Evolutionary conservation across 2,113 vertebrate species (phyloP).

Genomic region (Zingel zingel): DNA sequence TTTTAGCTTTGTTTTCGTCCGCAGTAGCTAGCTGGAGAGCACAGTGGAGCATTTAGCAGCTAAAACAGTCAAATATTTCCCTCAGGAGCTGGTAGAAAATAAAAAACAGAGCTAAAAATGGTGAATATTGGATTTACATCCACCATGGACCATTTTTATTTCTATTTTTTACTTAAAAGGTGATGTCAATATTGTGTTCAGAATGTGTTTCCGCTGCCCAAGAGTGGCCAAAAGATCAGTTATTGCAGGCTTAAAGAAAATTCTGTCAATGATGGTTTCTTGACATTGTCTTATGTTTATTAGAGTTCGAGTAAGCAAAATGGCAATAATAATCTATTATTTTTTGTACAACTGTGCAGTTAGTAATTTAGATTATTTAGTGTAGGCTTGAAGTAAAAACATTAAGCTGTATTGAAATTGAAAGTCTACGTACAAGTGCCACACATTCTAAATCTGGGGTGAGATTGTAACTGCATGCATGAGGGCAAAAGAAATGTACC

Average conservation of each 20-base stretch:
- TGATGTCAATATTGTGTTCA: background rate
- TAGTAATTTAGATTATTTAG: background rate
- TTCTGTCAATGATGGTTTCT: background rate
- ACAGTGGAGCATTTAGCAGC: background rate
- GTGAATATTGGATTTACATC: background rate
- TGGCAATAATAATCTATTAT: too few species aligned
- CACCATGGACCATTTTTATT: background rate
- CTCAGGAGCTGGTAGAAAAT: background rate
- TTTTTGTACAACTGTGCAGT: too few species aligned
- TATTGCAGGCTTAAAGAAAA: background rate
- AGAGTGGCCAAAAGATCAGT: background rate
- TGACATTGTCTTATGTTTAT: too few species aligned
- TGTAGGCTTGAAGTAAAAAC: background rate
- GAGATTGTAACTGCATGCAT: background rate
- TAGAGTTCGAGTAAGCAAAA: too few species aligned
- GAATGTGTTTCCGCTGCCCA: background rate
- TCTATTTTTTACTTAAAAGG: background rate
- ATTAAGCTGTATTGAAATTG: background rate
- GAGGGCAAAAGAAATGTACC: background rate
- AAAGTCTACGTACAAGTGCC: background rate
- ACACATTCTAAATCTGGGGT: background rate
- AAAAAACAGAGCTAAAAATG: background rate
- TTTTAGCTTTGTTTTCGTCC: background rate
- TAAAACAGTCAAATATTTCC: background rate
- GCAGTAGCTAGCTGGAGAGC: background rate